phyloP scores from a whole-genome alignment of 1,140 invertebrate species.

The Himalopsyche phryganea region DNA sequence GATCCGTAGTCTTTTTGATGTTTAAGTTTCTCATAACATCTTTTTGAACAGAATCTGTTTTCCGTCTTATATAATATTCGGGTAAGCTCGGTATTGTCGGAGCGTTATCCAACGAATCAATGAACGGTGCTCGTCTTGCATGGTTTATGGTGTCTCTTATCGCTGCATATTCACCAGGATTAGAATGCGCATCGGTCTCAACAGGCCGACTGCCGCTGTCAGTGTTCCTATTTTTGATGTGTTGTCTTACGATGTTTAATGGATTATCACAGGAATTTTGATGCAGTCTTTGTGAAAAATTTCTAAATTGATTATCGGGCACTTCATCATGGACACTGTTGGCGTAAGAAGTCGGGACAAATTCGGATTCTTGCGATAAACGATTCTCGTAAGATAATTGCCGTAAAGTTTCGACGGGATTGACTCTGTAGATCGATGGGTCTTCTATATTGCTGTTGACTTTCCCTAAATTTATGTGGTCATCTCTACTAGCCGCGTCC shows the following conservation, averaged over 20 bases:
- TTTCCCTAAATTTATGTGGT: neutral
- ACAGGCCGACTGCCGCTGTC: neutral
- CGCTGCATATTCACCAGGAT: neutral
- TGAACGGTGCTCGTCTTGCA: neutral
- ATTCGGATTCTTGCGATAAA: neutral
- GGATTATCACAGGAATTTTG: slow-evolving; percentile 13
- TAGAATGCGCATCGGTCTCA: neutral
- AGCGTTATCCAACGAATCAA: neutral
- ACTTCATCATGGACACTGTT: neutral
- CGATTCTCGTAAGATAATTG: slow-evolving; percentile 3
- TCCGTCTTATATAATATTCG: slow-evolving; percentile 4
- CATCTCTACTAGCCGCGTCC: neutral
- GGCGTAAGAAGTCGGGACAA: neutral
- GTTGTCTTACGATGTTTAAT: slow-evolving; percentile 6
- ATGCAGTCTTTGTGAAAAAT: neutral
- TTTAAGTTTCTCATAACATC: neutral
- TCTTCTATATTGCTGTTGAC: too few relatives aligned
- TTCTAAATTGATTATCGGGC: neutral
- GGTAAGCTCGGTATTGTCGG: slow-evolving; percentile 12
- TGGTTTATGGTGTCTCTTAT: slow-evolving; percentile 13
- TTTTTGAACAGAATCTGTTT: neutral
- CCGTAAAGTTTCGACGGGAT: slow-evolving; percentile 11
- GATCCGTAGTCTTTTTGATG: neutral
- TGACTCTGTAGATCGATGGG: neutral
- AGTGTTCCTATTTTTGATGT: slow-evolving; percentile 6